Evolutionary conservation across 2,888 invertebrate genomes (phyloP).

Genomic region (Acleris cristana): DNA sequence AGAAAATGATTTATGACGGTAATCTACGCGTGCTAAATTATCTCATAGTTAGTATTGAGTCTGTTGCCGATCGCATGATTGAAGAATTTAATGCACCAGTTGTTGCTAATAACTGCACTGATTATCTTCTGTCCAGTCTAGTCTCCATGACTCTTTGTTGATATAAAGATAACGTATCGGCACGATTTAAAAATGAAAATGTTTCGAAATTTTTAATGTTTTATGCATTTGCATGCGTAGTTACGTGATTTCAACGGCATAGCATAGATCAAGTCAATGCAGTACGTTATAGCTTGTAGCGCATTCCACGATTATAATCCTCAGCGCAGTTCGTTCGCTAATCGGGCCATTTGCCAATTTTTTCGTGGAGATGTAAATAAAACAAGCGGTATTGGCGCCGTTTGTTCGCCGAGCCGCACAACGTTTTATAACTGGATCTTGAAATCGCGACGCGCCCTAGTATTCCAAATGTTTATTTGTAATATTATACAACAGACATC

Average conservation of each 20-base stretch:
- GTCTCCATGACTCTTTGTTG: constrained; percentile 6
- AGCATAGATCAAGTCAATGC: constrained; percentile 7
- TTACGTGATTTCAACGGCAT: neutral
- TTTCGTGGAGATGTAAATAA: constrained; percentile 72
- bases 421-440: constrained; percentile 56
- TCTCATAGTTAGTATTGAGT: constrained; percentile 15
- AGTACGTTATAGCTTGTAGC: constrained; percentile 16
- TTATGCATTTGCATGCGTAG: too few relatives aligned
- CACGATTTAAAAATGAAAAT: too few relatives aligned
- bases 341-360: constrained; percentile 73
- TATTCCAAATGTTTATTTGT: constrained; percentile 39
- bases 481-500: constrained; percentile 35
- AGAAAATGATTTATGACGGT: constrained; percentile 43
- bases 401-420: constrained; percentile 48
- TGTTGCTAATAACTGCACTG: constrained; percentile 9
- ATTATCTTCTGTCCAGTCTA: neutral
- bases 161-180: neutral
- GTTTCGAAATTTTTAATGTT: too few relatives aligned
- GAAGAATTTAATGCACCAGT: constrained; percentile 21
- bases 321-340: constrained; percentile 25
- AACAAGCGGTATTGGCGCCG: constrained; percentile 66
- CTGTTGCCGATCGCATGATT: constrained; percentile 17
- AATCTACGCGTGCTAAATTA: constrained; percentile 34
- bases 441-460: constrained; percentile 34
- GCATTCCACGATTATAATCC: constrained; percentile 45